phyloP scores from a whole-genome alignment of 2,797 vertebrate species.

The Syncerus caffer region DNA sequence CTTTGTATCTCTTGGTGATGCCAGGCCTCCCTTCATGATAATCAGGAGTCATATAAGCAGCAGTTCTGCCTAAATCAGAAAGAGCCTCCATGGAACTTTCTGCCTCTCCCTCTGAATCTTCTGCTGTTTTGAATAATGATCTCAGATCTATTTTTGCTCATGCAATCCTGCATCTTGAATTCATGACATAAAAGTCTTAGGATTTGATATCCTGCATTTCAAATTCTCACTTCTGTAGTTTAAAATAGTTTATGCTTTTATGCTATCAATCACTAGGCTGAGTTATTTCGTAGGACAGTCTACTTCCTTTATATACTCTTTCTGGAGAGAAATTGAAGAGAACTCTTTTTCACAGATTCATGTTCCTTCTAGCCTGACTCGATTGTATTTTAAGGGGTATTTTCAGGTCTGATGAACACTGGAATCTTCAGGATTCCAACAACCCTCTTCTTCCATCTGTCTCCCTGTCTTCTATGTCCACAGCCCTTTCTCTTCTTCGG shows the following conservation, averaged over 20 bases:
- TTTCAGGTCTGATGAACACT: not conserved
- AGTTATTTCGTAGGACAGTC: not conserved
- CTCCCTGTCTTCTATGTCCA: not conserved
- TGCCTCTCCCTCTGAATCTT: not conserved
- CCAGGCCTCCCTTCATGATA: not conserved
- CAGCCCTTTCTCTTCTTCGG: not conserved
- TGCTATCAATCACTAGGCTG: not conserved
- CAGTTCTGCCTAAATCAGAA: not conserved
- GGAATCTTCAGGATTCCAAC: not conserved
- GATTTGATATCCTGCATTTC: not conserved
- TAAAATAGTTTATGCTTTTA: not conserved
- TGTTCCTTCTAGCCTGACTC: not conserved
- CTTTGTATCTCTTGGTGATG: not conserved
- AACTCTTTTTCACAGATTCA: not conserved
- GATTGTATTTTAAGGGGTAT: not conserved
- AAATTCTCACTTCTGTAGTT: not conserved
- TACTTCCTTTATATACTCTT: not conserved
- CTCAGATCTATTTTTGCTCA: not conserved
- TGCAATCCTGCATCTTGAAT: not conserved
- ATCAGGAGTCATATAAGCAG: not conserved
- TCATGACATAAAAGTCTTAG: not conserved
- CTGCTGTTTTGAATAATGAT: not conserved
- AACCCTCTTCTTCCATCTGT: not conserved
- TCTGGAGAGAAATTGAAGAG: not conserved
- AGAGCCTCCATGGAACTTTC: not conserved